Base-by-base conservation (phyloP, 2,797 vertebrate species). In the Scolopax rusticola region DNA sequence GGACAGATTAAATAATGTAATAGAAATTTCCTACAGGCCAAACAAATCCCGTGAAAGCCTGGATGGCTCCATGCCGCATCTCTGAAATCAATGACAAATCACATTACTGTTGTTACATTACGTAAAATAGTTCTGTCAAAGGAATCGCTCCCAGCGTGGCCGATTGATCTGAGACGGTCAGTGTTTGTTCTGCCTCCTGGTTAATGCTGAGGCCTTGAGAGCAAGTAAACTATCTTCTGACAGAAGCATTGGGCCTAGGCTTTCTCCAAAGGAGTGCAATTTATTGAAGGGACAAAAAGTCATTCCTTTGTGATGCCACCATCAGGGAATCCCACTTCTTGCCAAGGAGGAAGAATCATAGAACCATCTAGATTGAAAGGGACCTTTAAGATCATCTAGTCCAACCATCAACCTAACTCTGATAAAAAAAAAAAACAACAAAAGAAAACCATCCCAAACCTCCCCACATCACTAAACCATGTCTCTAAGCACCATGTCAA, bases 21-120 rank as follows among this genome's bases (percentile, higher is more conserved):
- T 11, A 93, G 20, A 94, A 73, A 25, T 95, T 84, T 69, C 40
- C 86, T 86, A 71, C 19, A 67, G 67, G 32, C 68, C 65, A 56
- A 81, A 71, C 74, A 76, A 32, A 7, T n/a, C 75, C 69, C 17
- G 5, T 87, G 84, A 87, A 75, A 94, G 74, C 80, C 86, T 88
- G 69, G 36, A 50, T 93, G 78, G 75, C 87, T 93, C 45, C 33
- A 24, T 27, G n/a, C 53, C 5, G 3, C 64, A 25, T 92, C 78
- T 95, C 82, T 88, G 79, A 84, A 91, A 90, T 80, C 77, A 75
- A 8, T 90, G 95, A 90, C 95, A 96, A 67, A 80, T 85, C 14
- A 2, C 84, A 74, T 96, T 95, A 76, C 9, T 41, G 36, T 36
- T 36, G 36, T 36, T 36, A 36, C 36, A 36, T 36, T 36, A 8